A percentile compares a stretch with the other conserved stretches of the same genome.
Conservation (phyloP, 2,888 invertebrate genomes). For the Scaeva pyrastri region DNA sequence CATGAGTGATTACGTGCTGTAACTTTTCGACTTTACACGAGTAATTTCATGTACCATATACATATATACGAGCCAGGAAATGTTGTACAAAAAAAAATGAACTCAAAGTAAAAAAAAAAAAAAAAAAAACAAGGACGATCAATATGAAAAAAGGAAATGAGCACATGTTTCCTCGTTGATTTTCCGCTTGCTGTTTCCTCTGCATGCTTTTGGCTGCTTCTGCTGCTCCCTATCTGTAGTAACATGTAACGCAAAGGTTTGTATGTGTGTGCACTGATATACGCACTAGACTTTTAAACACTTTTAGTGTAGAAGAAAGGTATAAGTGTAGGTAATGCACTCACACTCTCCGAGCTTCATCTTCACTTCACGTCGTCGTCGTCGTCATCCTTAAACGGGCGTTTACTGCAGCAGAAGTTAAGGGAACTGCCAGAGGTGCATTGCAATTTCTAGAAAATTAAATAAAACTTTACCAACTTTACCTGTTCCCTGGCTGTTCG, state of each 20-base stretch:
- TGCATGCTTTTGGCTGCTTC: constrained; percentile 23
- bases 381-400: constrained; percentile 8
- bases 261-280: not conserved
- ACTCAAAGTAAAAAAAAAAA: too few relatives aligned
- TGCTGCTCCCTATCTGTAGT: not conserved
- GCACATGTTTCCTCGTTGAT: constrained; percentile 48
- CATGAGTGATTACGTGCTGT: constrained; percentile 52
- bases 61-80: constrained; percentile 9
- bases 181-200: constrained; percentile 41
- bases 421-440: constrained; percentile 18
- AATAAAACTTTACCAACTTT: constrained; percentile 57
- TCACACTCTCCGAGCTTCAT: not conserved
- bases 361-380: too few relatives aligned
- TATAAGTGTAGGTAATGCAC: too few relatives aligned
- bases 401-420: not conserved
- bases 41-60: constrained; percentile 37
- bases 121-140: constrained; percentile 8
- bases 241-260: not conserved
- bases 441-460: constrained; percentile 36
- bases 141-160: constrained; percentile 32
- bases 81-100: constrained; percentile 13
- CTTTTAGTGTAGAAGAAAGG: not conserved
- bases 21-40: constrained; percentile 57
- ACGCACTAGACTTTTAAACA: constrained; percentile 21
- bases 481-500: not conserved